phyloP scores from a whole-genome alignment of 2,797 vertebrate species.

The Urosaurus nigricauda region DNA sequence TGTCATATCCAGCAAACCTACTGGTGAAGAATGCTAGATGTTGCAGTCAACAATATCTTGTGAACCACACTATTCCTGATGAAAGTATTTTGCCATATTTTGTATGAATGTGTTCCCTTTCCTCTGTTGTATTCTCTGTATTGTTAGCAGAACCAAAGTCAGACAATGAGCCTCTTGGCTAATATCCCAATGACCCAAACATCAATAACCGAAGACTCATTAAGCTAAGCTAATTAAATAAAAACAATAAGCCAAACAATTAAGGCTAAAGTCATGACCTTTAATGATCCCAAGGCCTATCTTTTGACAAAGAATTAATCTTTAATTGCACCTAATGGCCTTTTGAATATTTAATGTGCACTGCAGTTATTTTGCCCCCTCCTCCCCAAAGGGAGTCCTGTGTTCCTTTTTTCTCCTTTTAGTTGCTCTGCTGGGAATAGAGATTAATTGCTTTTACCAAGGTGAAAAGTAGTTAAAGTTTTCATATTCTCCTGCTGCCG shows the following conservation, averaged over 20 bases:
- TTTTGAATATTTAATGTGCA: slow-evolving; percentile 76
- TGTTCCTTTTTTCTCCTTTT: slow-evolving; percentile 61
- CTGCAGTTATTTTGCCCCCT: slow-evolving; percentile 60
- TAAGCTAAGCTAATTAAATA: slow-evolving; percentile 79
- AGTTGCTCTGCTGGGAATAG: slow-evolving; percentile 62
- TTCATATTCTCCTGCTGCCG: slow-evolving; percentile 15
- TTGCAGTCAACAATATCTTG: too few relatives aligned
- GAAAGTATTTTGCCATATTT: not conserved
- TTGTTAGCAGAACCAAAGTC: slow-evolving; percentile 25
- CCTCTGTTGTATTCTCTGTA: not conserved
- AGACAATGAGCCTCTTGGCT: slow-evolving; percentile 39
- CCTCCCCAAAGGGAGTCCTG: slow-evolving; percentile 69
- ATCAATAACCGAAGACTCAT: slow-evolving; percentile 73
- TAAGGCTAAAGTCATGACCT: slow-evolving; percentile 77
- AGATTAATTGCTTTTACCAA: slow-evolving; percentile 71
- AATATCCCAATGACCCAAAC: slow-evolving; percentile 54
- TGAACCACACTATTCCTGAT: too few relatives aligned
- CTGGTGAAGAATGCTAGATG: too few relatives aligned
- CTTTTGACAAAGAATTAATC: slow-evolving; percentile 77
- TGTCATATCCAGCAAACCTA: too few relatives aligned
- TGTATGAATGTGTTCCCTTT: not conserved
- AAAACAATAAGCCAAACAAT: slow-evolving; percentile 79
- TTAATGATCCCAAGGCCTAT: slow-evolving; percentile 70
- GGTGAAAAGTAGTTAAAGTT: slow-evolving; percentile 66
- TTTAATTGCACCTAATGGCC: slow-evolving; percentile 81